Percentiles rank a stretch among this genome's conserved stretches.
Conservation (phyloP, 2,797 vertebrate genomes). For the Spinus pinus region DNA sequence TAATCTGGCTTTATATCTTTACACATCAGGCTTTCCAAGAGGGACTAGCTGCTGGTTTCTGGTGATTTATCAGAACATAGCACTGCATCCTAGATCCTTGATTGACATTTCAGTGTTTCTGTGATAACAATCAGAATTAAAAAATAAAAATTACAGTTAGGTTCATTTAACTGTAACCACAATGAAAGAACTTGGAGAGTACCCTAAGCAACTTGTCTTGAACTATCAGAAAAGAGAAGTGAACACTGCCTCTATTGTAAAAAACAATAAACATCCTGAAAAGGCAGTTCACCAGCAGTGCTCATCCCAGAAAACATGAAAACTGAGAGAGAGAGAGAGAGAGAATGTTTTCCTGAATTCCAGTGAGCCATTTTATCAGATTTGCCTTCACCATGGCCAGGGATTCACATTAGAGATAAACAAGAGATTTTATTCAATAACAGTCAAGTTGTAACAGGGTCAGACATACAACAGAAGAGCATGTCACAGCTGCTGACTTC, state of each 20-base stretch:
- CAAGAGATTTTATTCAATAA: conserved; percentile 13
- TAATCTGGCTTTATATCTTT: neutral
- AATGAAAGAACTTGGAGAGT: neutral
- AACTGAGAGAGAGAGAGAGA: neutral
- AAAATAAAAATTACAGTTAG: neutral
- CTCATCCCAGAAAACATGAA: neutral
- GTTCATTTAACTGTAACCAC: neutral
- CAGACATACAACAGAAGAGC: neutral
- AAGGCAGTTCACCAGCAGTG: neutral
- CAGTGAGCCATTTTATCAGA: neutral
- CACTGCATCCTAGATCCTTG: neutral
- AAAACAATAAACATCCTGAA: neutral
- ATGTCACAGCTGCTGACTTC: conserved; percentile 3
- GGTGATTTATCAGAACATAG: neutral
- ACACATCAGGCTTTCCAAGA: neutral
- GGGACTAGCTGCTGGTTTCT: neutral
- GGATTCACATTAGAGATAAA: conserved; percentile 36
- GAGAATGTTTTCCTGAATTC: neutral
- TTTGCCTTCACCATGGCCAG: neutral
- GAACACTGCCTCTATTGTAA: neutral
- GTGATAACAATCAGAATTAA: neutral
- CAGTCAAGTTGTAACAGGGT: conserved; percentile 22
- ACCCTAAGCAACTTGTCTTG: neutral
- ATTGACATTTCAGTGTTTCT: neutral
- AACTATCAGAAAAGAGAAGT: neutral